These are phyloP conservation scores for Bombus superbus DNA, from an alignment of 1,140 invertebrate species.

Conservation along the genomic window DNA sequence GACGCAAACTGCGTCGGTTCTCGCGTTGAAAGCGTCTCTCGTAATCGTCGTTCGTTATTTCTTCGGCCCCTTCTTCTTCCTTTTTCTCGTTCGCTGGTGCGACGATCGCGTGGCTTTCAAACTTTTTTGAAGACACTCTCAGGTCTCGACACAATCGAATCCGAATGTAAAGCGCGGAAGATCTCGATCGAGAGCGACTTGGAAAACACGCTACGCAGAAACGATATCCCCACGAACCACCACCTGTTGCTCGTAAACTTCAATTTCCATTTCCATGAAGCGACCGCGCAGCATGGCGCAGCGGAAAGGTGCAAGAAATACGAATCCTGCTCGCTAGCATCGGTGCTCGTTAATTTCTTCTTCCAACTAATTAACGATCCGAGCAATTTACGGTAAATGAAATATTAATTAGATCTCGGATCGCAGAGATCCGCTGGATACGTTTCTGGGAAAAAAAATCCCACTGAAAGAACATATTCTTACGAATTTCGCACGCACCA, in stretches of 20 bases:
- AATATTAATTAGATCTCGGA: constrained; percentile 58
- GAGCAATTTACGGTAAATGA: constrained; percentile 39
- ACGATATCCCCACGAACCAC: constrained; percentile 56
- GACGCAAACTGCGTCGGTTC: too few relatives aligned
- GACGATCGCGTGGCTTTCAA: too few relatives aligned
- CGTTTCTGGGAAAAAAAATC: neutral
- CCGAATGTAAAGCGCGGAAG: neutral
- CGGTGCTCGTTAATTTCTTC: constrained; percentile 51
- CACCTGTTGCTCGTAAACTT: constrained; percentile 67
- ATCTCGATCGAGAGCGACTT: neutral
- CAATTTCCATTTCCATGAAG: constrained; percentile 49
- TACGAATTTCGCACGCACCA: too few relatives aligned
- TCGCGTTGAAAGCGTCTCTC: too few relatives aligned
- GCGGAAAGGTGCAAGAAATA: constrained; percentile 44
- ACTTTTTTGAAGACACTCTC: neutral
- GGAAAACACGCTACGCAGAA: constrained; percentile 37
- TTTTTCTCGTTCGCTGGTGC: too few relatives aligned
- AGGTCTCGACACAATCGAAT: neutral
- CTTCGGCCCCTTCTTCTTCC: too few relatives aligned
- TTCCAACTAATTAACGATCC: constrained; percentile 54
- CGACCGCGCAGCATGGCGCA: neutral
- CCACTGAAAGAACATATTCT: neutral
- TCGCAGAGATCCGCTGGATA: neutral
- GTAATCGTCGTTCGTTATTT: too few relatives aligned
- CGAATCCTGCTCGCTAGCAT: constrained; percentile 26